phyloP scores from a whole-genome alignment of 2,888 invertebrate genomes.

The Hoplodrina ambigua region DNA sequence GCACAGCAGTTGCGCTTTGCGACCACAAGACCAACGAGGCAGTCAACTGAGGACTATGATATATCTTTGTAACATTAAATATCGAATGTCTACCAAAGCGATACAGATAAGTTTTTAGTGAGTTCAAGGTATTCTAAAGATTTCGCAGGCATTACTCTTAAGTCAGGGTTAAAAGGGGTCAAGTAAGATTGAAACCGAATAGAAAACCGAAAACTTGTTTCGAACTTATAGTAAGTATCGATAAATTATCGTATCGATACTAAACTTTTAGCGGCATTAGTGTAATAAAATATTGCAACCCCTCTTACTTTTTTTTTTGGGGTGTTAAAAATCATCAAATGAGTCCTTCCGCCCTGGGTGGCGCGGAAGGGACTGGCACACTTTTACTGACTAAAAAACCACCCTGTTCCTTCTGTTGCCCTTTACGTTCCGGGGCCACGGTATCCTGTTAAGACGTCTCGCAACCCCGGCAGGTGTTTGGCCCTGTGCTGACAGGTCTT shows the following conservation, averaged over 20 bases:
- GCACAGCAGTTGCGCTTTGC: too few species aligned
- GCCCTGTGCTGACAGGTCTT: too few species aligned
- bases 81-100: neutral
- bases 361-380: too few species aligned
- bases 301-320: too few species aligned
- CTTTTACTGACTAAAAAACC: too few species aligned
- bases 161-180: constrained; percentile 23
- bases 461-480: too few species aligned
- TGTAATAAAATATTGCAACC: constrained; percentile 36
- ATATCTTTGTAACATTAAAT: neutral
- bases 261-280: neutral
- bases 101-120: constrained; percentile 7
- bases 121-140: constrained; percentile 3
- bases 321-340: too few species aligned
- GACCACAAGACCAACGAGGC: too few species aligned
- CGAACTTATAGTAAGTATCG: neutral
- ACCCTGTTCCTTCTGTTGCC: too few species aligned
- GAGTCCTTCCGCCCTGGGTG: too few species aligned
- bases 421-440: too few species aligned
- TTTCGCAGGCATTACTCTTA: constrained; percentile 20
- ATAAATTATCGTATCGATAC: neutral
- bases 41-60: neutral
- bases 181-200: constrained; percentile 17
- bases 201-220: constrained; percentile 3
- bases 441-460: too few species aligned